Evolutionary conservation across 2,888 invertebrate genomes (phyloP).

Genomic region (Ethmia dodecea): DNA sequence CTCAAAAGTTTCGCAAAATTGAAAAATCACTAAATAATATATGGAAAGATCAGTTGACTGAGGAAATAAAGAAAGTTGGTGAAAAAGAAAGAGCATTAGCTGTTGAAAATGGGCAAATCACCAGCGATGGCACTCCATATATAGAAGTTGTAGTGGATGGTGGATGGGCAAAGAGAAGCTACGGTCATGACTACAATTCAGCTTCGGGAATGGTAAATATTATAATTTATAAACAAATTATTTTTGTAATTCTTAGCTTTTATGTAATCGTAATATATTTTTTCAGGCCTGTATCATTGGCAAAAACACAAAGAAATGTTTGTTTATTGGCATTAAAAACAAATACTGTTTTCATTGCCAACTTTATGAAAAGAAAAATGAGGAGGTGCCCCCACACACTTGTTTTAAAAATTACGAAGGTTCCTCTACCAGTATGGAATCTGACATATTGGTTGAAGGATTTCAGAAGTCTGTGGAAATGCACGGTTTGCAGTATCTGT

Average conservation of each 20-base stretch:
- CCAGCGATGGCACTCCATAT: background rate
- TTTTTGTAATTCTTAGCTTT: background rate
- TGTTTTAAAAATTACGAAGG: slow-evolving; percentile 6
- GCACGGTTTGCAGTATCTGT: background rate
- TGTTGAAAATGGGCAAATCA: background rate
- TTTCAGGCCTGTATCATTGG: slow-evolving; percentile 1
- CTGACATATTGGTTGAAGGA: background rate
- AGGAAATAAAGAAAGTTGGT: background rate
- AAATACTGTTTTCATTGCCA: slow-evolving; percentile 11
- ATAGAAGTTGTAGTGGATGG: background rate
- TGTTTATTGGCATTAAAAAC: slow-evolving; percentile 9
- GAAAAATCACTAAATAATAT: background rate
- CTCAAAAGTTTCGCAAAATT: background rate
- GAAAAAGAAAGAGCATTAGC: background rate
- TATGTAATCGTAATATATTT: background rate
- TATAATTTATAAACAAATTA: no score
- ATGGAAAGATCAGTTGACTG: background rate
- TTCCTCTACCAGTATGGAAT: slow-evolving; percentile 9
- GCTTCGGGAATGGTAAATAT: background rate
- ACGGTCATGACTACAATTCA: background rate
- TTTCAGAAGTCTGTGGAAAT: background rate
- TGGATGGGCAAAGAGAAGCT: background rate
- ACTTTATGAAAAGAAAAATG: slow-evolving; percentile 4
- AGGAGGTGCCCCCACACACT: background rate
- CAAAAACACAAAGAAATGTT: background rate